Base-by-base conservation (phyloP, 2,888 invertebrate species). In the Argyra leucocephala region DNA sequence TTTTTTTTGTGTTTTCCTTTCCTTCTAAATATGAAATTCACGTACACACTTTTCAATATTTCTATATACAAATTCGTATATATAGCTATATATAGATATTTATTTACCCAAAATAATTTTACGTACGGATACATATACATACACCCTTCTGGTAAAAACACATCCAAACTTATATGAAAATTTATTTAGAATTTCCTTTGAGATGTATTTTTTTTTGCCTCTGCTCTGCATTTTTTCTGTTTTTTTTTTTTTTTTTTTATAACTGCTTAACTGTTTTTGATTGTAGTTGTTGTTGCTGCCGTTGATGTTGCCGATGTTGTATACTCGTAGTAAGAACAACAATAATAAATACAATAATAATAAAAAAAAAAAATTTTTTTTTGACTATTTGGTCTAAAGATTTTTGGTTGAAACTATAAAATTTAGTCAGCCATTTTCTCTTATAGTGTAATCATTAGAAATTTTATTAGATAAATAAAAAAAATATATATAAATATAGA, bases 181-280 rank as follows among this genome's bases (percentile, higher is more conserved):
- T 18, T 18, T 18, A 48, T 48, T 48, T 48, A 48, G 48, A 48
- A 48, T 48, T 48, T 48, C 48, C 48, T 48, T 48, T 48, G 48
- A 48, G n/a, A 48, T 48, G 15, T 48, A 5, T 48, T 12, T 18
- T 48, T 48, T 48, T 48, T 48, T 15, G 12, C 15, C 18, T 31
- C n/a, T 48, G 48, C 18, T 48, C 48, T 48, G 48, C 18, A 18
- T 18, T 48, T 48, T 48, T 15, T 15, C 48, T 48, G 48, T 48
- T 48, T 18, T 48, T 15, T 48, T 48, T 18, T 48, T 48, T 48
- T 15, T 15, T 18, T 48, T 18, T 48, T 15, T 18, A 18, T 48
- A 48, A 48, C 48, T 48, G 48, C 48, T 48, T 48, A 48, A 48
- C 48, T 48, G 48, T 48, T 48, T 48, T 48, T 48, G 48, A 48